A percentile compares a stretch with the other conserved stretches of the same genome.
Evolutionary conservation across 1,140 invertebrate genomes (phyloP).

Genomic region (Ooceraea biroi): DNA sequence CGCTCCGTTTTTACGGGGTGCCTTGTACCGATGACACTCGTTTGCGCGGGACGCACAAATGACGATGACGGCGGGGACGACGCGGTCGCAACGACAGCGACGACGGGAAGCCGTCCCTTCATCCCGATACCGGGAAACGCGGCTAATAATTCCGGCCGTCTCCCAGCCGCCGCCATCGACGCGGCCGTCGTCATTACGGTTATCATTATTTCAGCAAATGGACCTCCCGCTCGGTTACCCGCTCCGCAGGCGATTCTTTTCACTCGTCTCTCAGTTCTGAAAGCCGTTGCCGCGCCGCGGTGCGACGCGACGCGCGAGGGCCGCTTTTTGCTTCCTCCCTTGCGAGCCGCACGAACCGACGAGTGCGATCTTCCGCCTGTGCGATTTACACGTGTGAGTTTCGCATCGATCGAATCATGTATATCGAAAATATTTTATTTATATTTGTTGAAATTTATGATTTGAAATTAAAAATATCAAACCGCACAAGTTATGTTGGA

Average conservation of each 20-base stretch:
- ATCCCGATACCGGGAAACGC: conserved; percentile 63
- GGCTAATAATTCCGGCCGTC: conserved; percentile 68
- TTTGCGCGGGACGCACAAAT: conserved; percentile 71
- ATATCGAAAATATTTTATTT: too few species aligned
- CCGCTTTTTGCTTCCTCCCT: conserved; percentile 30
- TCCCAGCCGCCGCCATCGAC: conserved; percentile 25
- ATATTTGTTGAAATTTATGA: too few species aligned
- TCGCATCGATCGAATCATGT: background rate
- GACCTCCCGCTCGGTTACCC: conserved; percentile 69
- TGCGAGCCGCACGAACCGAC: background rate
- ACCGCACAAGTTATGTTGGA: too few species aligned
- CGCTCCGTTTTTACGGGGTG: conserved; percentile 73
- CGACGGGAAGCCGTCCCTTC: conserved; percentile 62
- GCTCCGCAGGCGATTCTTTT: conserved; percentile 68
- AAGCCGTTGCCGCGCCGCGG: conserved; percentile 21
- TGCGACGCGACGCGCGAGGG: conserved; percentile 9
- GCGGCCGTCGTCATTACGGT: conserved; percentile 71
- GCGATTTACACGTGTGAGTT: conserved; percentile 23
- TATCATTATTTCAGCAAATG: conserved; percentile 74
- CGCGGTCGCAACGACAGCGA: conserved; percentile 3
- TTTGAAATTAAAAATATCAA: too few species aligned
- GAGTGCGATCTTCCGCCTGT: background rate
- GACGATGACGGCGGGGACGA: conserved; percentile 45
- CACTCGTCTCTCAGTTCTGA: conserved; percentile 57
- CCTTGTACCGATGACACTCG: conserved; percentile 73